phyloP scores from a whole-genome alignment of 2,113 vertebrate genomes.

The Alosa alosa region DNA sequence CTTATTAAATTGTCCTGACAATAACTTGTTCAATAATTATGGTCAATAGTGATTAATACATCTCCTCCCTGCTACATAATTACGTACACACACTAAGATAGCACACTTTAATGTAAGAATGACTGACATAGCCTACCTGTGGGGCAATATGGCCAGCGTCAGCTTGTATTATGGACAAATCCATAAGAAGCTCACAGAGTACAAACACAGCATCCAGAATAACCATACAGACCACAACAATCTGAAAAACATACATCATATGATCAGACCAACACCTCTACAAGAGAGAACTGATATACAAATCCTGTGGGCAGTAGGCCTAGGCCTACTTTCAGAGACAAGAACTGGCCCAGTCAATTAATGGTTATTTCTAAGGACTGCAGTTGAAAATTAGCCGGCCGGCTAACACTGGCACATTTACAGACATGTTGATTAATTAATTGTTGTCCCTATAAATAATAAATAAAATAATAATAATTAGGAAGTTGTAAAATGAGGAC shows the following conservation, averaged over 20 bases:
- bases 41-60: background rate
- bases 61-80: background rate
- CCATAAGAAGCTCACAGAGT: slow-evolving; percentile 85
- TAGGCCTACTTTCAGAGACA: no score
- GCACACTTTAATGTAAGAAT: background rate
- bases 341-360: no score
- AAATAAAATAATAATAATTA: no score
- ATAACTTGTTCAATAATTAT: background rate
- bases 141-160: slow-evolving; percentile 73
- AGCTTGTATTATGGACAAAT: slow-evolving; percentile 78
- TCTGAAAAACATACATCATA: slow-evolving; percentile 60
- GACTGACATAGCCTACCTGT: slow-evolving; percentile 68
- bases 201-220: slow-evolving; percentile 90
- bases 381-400: no score
- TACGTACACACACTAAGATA: background rate
- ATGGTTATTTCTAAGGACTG: no score
- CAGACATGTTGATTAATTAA: no score
- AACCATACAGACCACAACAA: slow-evolving; percentile 85
- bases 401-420: no score
- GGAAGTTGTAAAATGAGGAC: no score
- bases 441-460: no score
- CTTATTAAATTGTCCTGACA: background rate
- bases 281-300: background rate
- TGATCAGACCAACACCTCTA: background rate
- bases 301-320: background rate